These are phyloP conservation scores for Accipiter virgatus DNA, from an alignment of 2,113 vertebrate genomes.

Conservation along the genomic window DNA sequence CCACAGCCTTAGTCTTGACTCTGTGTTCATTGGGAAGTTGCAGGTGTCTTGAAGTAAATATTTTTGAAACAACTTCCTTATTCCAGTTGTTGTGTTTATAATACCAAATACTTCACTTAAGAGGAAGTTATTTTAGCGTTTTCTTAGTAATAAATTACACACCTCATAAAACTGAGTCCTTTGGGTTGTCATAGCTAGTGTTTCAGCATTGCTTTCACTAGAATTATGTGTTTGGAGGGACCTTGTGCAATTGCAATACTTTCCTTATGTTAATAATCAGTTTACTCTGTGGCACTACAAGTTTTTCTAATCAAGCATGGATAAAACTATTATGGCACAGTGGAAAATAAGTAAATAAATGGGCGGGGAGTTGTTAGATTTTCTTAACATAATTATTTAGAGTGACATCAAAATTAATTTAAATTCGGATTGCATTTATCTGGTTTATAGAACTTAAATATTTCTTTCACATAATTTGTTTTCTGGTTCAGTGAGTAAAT, in stretches of 20 bases:
- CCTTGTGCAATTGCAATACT: constrained; percentile 33
- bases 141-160: constrained; percentile 20
- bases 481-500: constrained; percentile 31
- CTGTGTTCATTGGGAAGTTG: background rate
- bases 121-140: constrained; percentile 35
- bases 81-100: constrained; percentile 28
- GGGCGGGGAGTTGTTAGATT: constrained; percentile 14
- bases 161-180: constrained; percentile 40
- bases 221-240: constrained; percentile 55
- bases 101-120: constrained; percentile 27
- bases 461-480: constrained; percentile 21
- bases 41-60: constrained; percentile 52
- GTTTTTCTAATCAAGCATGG: constrained; percentile 30
- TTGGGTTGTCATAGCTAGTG: constrained; percentile 42
- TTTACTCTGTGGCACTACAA: constrained; percentile 17
- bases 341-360: constrained; percentile 51
- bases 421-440: constrained; percentile 21
- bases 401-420: background rate
- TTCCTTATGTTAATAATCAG: constrained; percentile 39
- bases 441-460: background rate
- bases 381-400: background rate
- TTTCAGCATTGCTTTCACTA: constrained; percentile 53
- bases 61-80: constrained; percentile 39
- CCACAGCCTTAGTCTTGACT: background rate
- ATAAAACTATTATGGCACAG: background rate